Conservation (phyloP, 2,113 vertebrate genomes). For the Scomber japonicus region DNA sequence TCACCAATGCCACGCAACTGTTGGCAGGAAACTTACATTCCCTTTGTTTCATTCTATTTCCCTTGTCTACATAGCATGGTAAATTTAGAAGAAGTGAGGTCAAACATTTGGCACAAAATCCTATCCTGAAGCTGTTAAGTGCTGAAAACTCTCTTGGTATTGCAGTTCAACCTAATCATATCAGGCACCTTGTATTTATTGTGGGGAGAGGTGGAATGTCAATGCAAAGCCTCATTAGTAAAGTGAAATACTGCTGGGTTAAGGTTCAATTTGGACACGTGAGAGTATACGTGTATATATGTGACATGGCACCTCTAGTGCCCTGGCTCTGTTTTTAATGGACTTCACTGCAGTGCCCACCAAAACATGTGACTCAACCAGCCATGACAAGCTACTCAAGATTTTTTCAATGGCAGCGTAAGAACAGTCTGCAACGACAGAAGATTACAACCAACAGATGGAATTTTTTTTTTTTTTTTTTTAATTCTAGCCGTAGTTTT, state of each 20-base stretch:
- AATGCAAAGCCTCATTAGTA: neutral
- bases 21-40: neutral
- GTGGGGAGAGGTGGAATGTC: neutral
- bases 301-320: neutral
- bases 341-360: neutral
- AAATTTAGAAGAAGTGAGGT: neutral
- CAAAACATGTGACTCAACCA: constrained; percentile 1
- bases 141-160: neutral
- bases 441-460: neutral
- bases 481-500: neutral
- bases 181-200: neutral
- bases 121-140: neutral
- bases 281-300: neutral
- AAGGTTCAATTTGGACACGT: neutral
- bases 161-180: neutral
- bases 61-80: neutral
- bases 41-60: neutral
- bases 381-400: neutral
- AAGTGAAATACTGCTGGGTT: neutral
- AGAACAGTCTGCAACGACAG: neutral
- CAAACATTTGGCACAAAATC: neutral
- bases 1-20: neutral
- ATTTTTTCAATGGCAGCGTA: neutral
- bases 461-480: neutral
- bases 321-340: neutral